A percentile compares a stretch with the other conserved stretches of the same genome.
Evolutionary conservation across 2,888 invertebrate species (phyloP).

Genomic region (Acronicta psi): DNA sequence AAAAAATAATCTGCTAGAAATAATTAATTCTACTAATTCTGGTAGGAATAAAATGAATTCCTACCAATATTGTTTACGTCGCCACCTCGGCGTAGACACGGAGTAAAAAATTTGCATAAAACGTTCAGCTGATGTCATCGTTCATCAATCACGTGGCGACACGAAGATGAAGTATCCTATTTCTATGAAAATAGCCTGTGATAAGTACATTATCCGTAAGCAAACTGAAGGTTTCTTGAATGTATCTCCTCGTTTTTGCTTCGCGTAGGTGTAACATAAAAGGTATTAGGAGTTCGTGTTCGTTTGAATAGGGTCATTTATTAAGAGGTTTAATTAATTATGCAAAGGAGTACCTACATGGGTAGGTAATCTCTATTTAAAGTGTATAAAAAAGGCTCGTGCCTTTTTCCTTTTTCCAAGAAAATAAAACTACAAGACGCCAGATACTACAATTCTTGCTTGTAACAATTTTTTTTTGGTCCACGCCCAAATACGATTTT

Average conservation of each 20-base stretch:
- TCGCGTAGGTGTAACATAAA: slow-evolving; percentile 1
- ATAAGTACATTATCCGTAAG: slow-evolving; percentile 42
- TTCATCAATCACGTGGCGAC: slow-evolving; percentile 56
- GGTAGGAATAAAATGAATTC: slow-evolving; percentile 16
- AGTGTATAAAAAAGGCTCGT: too few species aligned
- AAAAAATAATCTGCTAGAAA: too few species aligned
- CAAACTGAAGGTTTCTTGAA: slow-evolving; percentile 35
- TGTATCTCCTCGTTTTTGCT: slow-evolving; percentile 25
- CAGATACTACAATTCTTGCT: too few species aligned
- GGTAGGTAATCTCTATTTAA: background rate
- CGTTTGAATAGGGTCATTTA: background rate
- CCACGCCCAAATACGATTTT: too few species aligned
- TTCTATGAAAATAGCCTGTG: slow-evolving; percentile 55
- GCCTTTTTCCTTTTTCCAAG: too few species aligned
- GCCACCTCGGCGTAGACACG: slow-evolving; percentile 7
- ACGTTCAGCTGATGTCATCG: slow-evolving; percentile 44
- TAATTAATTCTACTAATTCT: too few species aligned
- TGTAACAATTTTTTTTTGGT: too few species aligned
- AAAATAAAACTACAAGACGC: too few species aligned
- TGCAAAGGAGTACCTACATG: background rate
- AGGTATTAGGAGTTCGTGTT: background rate
- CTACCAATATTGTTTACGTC: slow-evolving; percentile 23
- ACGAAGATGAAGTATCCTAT: slow-evolving; percentile 55
- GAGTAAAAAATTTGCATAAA: slow-evolving; percentile 50
- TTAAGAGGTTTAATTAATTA: slow-evolving; percentile 3